Base-by-base conservation (phyloP, 1,140 invertebrate genomes). In the Lasaia peninsularis region DNA sequence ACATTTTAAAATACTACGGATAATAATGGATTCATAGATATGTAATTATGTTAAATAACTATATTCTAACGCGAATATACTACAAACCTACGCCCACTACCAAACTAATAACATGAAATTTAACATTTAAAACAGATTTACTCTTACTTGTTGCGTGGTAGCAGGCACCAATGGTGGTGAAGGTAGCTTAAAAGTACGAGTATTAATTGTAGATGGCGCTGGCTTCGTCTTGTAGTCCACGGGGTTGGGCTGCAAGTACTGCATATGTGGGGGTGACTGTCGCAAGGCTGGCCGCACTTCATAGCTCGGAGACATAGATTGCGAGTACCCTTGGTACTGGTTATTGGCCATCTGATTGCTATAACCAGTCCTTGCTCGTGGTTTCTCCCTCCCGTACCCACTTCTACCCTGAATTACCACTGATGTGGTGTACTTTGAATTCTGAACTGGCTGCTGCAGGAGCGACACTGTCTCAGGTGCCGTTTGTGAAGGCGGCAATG, bases 381-480 rank as follows among this genome's bases (percentile, higher is more conserved):
- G 65, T 49, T 85, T 87, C 32, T 85, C 81, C 8, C 84, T 63
- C 16, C 33, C 60, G 56, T 79, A 85, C 8, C 70, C 78, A 44
- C 71, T 56, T 5, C 81, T 71, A 3, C 78, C 74, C 52, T 78
- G 79, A 3, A 85, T 72, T 14, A 85, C 74, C 10, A 82, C 71
- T 2, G 77, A 68, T 2, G 81, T 77, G 2, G 77, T 69, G 57
- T 82, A 88, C 62, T 88, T 88, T 5, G 77, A 52, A 54, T 73
- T 85, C 34, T 78, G 82, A 52, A 80, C 65, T 2, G 85, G 85
- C 63, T 86, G 81, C 58, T 88, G 85, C 33, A 88, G 66, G 8
- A 88, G 66, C 1, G 82, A 85, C 16, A 86, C 83, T 10, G 83
- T 86, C 56, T 88, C 85, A 18, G 83, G 85, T 6, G 83, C 83